Percentiles rank a stretch among this genome's conserved stretches.
These are phyloP conservation scores for Amphipyra berbera DNA, from an alignment of 2,888 invertebrate genomes.

Conservation along the genomic window DNA sequence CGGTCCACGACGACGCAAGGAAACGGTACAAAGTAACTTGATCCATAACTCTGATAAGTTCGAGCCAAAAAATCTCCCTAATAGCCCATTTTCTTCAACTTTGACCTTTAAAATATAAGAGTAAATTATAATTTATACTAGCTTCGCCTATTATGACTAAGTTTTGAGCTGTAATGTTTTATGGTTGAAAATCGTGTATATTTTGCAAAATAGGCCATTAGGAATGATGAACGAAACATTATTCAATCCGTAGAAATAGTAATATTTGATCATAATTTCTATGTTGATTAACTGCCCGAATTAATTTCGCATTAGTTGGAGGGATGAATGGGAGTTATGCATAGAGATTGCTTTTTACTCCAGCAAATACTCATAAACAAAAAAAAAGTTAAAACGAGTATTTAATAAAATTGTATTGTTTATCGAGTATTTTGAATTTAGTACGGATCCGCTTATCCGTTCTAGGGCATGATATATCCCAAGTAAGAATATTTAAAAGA, in stretches of 20 bases:
- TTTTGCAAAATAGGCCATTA: not conserved
- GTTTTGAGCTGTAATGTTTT: constrained; percentile 31
- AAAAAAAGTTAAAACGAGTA: no score
- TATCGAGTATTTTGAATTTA: no score
- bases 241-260: not conserved
- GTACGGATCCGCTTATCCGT: no score
- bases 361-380: no score
- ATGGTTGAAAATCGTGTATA: constrained; percentile 11
- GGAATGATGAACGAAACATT: not conserved
- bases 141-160: constrained; percentile 29
- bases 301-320: no score
- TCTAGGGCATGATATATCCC: no score
- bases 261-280: no score
- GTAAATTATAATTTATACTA: constrained; percentile 52
- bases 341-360: no score
- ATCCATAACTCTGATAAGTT: constrained; percentile 51
- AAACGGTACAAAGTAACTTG: constrained; percentile 40
- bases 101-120: constrained; percentile 43
- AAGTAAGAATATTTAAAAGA: no score
- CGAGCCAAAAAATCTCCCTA: constrained; percentile 52
- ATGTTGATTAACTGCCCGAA: no score
- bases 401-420: no score
- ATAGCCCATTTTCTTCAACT: constrained; percentile 55
- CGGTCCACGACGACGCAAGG: constrained; percentile 23
- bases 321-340: no score